These are phyloP conservation scores for Lissocephala sabroskyi DNA, from an alignment of 2,888 invertebrate species.

Conservation along the genomic window DNA sequence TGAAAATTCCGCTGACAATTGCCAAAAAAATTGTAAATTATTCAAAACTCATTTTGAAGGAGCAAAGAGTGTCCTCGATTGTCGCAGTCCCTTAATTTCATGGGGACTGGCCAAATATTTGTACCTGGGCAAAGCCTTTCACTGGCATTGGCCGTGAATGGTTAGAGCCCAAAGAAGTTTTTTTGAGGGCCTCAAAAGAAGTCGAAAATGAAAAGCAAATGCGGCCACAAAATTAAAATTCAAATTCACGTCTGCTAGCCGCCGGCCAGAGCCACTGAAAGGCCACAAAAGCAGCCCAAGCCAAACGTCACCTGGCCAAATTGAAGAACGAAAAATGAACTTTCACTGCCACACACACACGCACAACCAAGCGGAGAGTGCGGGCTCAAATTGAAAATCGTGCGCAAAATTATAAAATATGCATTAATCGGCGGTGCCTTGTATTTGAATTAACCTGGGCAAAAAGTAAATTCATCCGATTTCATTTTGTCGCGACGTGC, in stretches of 20 bases:
- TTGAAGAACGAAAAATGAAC: conserved; percentile 9
- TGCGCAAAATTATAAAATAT: conserved; percentile 56
- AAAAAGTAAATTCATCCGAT: conserved; percentile 26
- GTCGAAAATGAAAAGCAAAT: conserved; percentile 2
- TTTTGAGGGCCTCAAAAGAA: neutral
- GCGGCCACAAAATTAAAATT: conserved; percentile 35
- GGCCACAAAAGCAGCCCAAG: conserved; percentile 1
- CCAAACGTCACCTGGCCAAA: too few relatives aligned
- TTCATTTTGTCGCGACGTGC: conserved; percentile 44
- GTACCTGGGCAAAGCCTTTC: conserved; percentile 47
- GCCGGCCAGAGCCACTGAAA: conserved; percentile 13
- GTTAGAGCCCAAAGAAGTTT: too few relatives aligned
- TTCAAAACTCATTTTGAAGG: conserved; percentile 43
- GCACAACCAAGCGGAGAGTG: neutral
- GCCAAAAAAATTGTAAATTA: conserved; percentile 41
- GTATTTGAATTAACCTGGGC: conserved; percentile 38
- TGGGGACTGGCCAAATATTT: conserved; percentile 5
- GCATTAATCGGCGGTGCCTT: conserved; percentile 39
- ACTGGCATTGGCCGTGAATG: conserved; percentile 16
- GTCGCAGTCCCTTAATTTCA: conserved; percentile 3
- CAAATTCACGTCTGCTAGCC: conserved; percentile 52
- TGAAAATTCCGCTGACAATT: conserved; percentile 39
- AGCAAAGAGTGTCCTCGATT: conserved; percentile 30
- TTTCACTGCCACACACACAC: neutral
- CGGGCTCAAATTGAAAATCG: conserved; percentile 51